Base-by-base conservation (phyloP, 1,140 invertebrate species). In the Heliconius himera region DNA sequence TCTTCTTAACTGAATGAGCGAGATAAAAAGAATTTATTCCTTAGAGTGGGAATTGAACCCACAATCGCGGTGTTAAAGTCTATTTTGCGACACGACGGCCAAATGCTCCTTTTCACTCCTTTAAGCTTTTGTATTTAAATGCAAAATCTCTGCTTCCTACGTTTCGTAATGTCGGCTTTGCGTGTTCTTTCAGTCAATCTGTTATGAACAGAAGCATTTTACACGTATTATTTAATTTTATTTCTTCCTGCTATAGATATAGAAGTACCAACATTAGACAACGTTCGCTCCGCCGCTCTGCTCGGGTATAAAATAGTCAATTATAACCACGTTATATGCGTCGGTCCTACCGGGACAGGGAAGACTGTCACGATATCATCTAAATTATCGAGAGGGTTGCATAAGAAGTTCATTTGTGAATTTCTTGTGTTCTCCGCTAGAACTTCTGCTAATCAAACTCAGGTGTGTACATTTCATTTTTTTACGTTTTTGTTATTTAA, bases 221-320 rank as follows among this genome's bases (percentile, higher is more conserved):
- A 46, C 16, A 46, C 0, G 4, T 46, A 16, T 46, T 11, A 46
- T 46, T 4, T 51, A 20, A 18, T 51, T 20, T 20, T 18, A 66
- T 66, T 66, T 66, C 9, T 13, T 66, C 26, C 8, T 66, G 11
- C 6, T 72, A 41, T 80, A 95, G 94, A 95, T 46, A 95, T 97
- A 60, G 96, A 96, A 80, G 95, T 99, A n/a, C 98, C 98, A 1
- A 99, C 98, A 0, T 94, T 98, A 13, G 98, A 99, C 87, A 98
- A 97, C 1, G 95, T 97, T 1, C 97, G 98, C 84, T 98, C 96
- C 84, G 93, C 95, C 33, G 95, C 96, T 66, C 91, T 98, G 22
- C 87, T 97, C 2, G 96, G 96, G 79, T 95, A 95, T 80, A 93
- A 97, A 73, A 82, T 97, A 5, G 73, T 85, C 3, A 96, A 95